phyloP scores from a whole-genome alignment of 2,888 invertebrate species.

The Drosophila formosana region DNA sequence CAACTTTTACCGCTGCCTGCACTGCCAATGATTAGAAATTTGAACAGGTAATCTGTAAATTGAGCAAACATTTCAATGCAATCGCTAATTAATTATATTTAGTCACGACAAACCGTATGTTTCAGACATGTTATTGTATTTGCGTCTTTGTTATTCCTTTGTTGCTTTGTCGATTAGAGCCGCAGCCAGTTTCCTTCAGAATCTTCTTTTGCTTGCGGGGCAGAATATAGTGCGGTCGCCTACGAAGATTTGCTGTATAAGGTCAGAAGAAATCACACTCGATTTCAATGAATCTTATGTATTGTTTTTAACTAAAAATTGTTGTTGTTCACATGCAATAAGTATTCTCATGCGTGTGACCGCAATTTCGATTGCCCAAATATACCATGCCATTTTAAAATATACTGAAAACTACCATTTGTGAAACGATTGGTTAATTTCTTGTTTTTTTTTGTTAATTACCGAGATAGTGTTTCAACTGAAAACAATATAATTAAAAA shows the following conservation, averaged over 20 bases:
- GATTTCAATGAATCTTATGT: conserved; percentile 15
- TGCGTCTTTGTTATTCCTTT: conserved; percentile 57
- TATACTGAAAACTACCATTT: not conserved
- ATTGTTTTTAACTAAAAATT: conserved; percentile 49
- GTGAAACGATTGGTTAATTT: not conserved
- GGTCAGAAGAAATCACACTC: conserved; percentile 18
- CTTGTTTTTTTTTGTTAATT: not conserved
- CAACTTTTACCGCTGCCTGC: conserved; percentile 94
- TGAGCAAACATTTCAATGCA: conserved; percentile 20
- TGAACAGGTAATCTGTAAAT: conserved; percentile 91
- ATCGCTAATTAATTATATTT: conserved; percentile 43
- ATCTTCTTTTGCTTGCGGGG: not conserved
- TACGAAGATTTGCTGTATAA: conserved; percentile 1
- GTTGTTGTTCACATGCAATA: conserved; percentile 51
- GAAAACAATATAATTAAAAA: too few species aligned
- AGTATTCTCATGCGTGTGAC: conserved; percentile 9
- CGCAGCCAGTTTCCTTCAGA: not conserved
- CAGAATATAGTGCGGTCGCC: conserved; percentile 1
- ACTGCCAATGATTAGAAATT: conserved; percentile 94
- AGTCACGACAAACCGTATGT: conserved; percentile 80
- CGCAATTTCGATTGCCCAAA: not conserved
- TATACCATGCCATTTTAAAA: not conserved
- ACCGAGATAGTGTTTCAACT: not conserved
- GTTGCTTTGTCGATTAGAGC: conserved; percentile 10
- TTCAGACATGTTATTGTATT: conserved; percentile 80